Conservation (phyloP, 2,888 invertebrate genomes). For the Nineta flava region DNA sequence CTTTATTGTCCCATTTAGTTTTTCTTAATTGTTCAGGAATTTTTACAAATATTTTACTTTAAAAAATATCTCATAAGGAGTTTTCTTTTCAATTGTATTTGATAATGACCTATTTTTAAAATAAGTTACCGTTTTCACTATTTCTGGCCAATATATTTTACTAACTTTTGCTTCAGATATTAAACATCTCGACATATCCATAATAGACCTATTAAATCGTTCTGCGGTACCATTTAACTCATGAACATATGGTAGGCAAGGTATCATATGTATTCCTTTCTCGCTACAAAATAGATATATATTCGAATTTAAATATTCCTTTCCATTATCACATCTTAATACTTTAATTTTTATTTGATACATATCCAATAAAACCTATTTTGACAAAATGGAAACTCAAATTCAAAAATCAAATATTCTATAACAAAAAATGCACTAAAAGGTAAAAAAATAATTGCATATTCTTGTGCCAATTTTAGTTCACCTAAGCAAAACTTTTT, state of each 20-base stretch:
- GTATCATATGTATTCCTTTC: conserved; percentile 10
- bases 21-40: conserved; percentile 8
- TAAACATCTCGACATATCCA: conserved; percentile 13
- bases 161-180: conserved; percentile 12
- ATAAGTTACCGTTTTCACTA: conserved; percentile 10
- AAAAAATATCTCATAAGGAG: conserved; percentile 14
- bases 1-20: conserved; percentile 10
- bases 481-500: too few species aligned
- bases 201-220: conserved; percentile 13
- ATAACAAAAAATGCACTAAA: too few species aligned
- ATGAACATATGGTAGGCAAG: conserved; percentile 13
- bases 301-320: conserved; percentile 7
- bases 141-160: conserved; percentile 12
- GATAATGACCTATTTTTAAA: conserved; percentile 9
- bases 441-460: too few species aligned
- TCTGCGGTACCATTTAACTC: conserved; percentile 13
- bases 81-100: conserved; percentile 9
- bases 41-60: conserved; percentile 6
- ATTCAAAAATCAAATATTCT: too few species aligned
- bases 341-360: conserved; percentile 2
- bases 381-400: too few species aligned
- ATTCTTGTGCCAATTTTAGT: too few species aligned
- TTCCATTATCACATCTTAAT: conserved; percentile 8
- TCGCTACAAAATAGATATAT: conserved; percentile 12
- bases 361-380: too few species aligned